Conservation (phyloP, 2,797 vertebrate species). For the Cossypha dichroa region DNA sequence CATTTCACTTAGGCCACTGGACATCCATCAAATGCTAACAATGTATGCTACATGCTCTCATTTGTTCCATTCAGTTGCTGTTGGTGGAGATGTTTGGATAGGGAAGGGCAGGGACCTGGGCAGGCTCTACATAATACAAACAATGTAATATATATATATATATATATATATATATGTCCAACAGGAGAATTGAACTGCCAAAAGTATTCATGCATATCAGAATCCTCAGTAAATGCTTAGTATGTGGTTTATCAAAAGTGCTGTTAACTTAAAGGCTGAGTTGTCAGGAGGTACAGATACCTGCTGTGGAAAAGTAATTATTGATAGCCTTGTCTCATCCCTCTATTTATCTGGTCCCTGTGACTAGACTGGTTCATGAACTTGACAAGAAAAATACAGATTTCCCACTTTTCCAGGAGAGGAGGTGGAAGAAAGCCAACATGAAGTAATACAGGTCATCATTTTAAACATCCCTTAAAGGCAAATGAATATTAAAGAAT, state of each 20-base stretch:
- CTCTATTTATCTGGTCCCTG: background rate
- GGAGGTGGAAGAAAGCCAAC: background rate
- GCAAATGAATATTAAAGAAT: background rate
- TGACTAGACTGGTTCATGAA: background rate
- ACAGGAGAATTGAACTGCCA: background rate
- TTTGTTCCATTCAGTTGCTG: background rate
- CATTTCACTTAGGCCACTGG: background rate
- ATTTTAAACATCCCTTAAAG: background rate
- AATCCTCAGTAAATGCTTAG: background rate
- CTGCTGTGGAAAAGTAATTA: background rate
- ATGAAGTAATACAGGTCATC: background rate
- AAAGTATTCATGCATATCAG: background rate
- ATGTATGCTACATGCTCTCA: accelerated
- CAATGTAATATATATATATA: background rate
- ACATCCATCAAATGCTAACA: background rate
- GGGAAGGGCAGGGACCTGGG: background rate
- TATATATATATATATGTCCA: background rate
- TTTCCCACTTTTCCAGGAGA: background rate
- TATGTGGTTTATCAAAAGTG: background rate
- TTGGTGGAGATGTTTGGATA: background rate
- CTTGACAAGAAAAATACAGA: background rate
- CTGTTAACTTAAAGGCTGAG: background rate
- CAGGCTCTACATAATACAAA: background rate
- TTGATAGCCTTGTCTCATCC: background rate
- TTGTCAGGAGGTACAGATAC: background rate